Conservation (phyloP, 2,888 invertebrate species). For the Leptopilina syphax region DNA sequence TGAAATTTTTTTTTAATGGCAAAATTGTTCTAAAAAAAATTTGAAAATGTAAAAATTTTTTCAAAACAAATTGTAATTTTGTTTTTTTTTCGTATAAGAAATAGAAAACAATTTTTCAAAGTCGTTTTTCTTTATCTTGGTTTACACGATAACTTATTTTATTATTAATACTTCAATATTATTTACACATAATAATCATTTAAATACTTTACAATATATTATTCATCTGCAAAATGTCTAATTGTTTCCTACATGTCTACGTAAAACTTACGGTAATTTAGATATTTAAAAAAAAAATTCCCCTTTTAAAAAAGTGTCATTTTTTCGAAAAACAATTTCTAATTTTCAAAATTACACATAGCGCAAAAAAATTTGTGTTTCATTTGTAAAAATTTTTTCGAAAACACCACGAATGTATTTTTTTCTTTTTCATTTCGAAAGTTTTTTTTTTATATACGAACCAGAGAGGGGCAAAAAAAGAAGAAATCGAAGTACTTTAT, state of each 20-base stretch:
- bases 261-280: neutral
- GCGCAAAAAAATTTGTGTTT: too few relatives aligned
- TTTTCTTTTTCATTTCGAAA: neutral
- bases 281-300: neutral
- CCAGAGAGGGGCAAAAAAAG: slow-evolving; percentile 17
- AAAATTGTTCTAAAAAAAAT: too few relatives aligned
- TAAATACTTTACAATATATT: slow-evolving; percentile 20
- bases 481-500: neutral
- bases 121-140: neutral
- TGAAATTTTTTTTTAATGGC: too few relatives aligned
- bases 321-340: too few relatives aligned
- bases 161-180: slow-evolving; percentile 11
- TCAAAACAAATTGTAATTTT: too few relatives aligned
- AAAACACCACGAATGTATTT: too few relatives aligned
- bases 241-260: neutral
- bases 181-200: slow-evolving; percentile 10
- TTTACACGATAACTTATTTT: slow-evolving; percentile 14
- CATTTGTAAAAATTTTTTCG: too few relatives aligned
- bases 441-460: neutral
- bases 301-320: neutral
- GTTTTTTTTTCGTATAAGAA: neutral
- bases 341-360: too few relatives aligned
- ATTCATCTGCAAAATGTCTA: slow-evolving; percentile 3
- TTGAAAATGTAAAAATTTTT: too few relatives aligned
- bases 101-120: neutral